Conservation (phyloP, 2,113 vertebrate genomes). For the Lucifuga dentata region DNA sequence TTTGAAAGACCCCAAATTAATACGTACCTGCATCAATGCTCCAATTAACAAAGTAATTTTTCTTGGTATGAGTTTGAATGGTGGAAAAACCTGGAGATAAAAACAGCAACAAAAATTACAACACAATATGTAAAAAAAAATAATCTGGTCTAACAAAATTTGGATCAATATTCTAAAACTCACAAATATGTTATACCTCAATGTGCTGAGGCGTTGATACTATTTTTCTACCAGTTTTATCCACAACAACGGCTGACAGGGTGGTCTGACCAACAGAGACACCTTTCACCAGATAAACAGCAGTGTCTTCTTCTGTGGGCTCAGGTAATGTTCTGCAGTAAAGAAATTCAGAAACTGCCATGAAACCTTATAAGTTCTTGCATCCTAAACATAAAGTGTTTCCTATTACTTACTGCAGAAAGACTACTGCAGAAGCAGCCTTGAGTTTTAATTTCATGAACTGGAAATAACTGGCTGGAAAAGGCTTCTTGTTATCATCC, state of each 20-base stretch:
- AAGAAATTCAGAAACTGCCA: conserved; percentile 5
- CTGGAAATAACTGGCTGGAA: conserved; percentile 87
- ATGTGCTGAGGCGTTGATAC: conserved; percentile 89
- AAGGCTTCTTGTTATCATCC: conserved; percentile 91
- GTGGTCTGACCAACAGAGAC: conserved; percentile 89
- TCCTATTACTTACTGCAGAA: conserved; percentile 87
- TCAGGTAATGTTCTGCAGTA: conserved; percentile 82
- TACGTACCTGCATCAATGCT: conserved; percentile 90
- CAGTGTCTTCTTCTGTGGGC: conserved; percentile 86
- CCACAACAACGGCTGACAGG: conserved; percentile 85
- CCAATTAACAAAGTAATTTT: conserved; percentile 92
- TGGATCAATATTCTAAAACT: neutral
- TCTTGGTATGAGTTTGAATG: conserved; percentile 90
- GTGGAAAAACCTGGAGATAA: conserved; percentile 91
- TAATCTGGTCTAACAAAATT: too few relatives aligned
- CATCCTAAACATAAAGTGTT: neutral
- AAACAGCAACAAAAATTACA: neutral
- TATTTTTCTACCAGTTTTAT: conserved; percentile 85
- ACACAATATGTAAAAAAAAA: neutral
- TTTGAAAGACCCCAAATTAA: conserved; percentile 6
- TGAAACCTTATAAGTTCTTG: neutral
- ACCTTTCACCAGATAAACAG: conserved; percentile 88
- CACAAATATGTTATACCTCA: conserved; percentile 83
- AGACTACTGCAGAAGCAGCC: conserved; percentile 89
- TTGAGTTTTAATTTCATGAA: conserved; percentile 92